Base-by-base conservation (phyloP, 2,113 vertebrate genomes). In the Prionailurus bengalensis region DNA sequence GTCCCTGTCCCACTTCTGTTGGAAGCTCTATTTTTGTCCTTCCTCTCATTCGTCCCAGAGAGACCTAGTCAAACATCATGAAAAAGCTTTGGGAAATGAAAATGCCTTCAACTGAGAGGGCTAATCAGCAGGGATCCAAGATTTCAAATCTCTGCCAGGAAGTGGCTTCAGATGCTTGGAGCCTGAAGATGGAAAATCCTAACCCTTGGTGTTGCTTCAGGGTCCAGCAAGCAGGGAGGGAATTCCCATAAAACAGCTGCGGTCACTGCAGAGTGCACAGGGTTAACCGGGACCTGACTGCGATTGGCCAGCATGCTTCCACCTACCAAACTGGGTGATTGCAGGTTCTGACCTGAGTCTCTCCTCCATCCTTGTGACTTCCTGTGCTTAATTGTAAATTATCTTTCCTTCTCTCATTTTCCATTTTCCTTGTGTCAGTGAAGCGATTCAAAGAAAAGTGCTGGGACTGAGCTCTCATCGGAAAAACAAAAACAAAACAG, bases 351-450 rank as follows among this genome's bases (percentile, higher is more conserved):
- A 92, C 94, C 85, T 80, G 55, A 29, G 23, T 82, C 55, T 94
- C n/a, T 94, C 65, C 85, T 94, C 29, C 61, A 33, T 94, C 98
- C 86, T 90, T 86, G 80, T 76, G 95, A 90, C 96, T 97, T 97
- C 94, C 85, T 93, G 73, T 73, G 70, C 76, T 98, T 98, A 98
- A 98, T 82, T 98, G 97, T 97, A 98, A 98, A 95, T 97, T 94
- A 97, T 74, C 51, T 86, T 97, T 90, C 68, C 45, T 96, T 96
- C 79, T 81, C 89, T 80, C 94, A 51, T 36, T 98, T 97, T 90
- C 92, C 83, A 39, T 95, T 97, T 96, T 55, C 95, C 87, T 96
- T 73, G 84, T 97, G 58, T 84, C 95, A 91, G 65, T 79, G 96
- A 97, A 97, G 92, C 0, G 0, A 55, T 84, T 93, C 7, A 0